Evolutionary conservation across 2,113 vertebrate genomes (phyloP).

Genomic region (Ranitomeya imitator): DNA sequence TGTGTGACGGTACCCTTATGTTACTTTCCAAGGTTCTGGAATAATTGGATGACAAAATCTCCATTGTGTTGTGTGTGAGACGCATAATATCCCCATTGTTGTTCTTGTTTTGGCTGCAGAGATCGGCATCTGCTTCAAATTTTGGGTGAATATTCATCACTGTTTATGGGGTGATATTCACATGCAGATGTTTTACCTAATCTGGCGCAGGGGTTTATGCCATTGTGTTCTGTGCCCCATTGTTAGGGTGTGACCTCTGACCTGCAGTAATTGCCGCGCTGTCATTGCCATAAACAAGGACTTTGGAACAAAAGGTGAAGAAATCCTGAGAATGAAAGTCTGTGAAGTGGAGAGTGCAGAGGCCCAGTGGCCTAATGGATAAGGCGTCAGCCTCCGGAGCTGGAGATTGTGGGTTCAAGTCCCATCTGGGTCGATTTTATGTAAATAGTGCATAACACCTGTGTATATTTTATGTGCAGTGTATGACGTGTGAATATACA

Average conservation of each 20-base stretch:
- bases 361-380: slow-evolving; percentile 80
- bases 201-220: too few relatives aligned
- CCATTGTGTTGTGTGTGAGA: neutral
- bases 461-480: too few relatives aligned
- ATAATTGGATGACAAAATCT: neutral
- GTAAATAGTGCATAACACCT: neutral
- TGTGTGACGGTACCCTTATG: too few relatives aligned
- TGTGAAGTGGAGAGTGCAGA: slow-evolving; percentile 80
- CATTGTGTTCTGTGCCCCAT: too few relatives aligned
- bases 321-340: neutral
- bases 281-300: neutral
- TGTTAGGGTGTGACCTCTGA: neutral
- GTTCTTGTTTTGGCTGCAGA: neutral
- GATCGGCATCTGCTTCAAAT: neutral
- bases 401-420: slow-evolving; percentile 99
- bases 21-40: neutral
- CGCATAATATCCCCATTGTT: neutral
- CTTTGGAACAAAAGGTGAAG: neutral
- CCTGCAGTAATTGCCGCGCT: neutral
- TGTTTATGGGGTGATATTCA: too few relatives aligned
- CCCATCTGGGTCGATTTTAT: slow-evolving; percentile 74
- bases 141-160: too few relatives aligned
- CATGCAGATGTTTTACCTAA: too few relatives aligned
- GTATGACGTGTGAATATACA: too few relatives aligned
- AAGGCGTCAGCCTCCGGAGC: slow-evolving; percentile 90